Conservation (phyloP, 2,888 invertebrate genomes). For the Drosophila vallismaia region DNA sequence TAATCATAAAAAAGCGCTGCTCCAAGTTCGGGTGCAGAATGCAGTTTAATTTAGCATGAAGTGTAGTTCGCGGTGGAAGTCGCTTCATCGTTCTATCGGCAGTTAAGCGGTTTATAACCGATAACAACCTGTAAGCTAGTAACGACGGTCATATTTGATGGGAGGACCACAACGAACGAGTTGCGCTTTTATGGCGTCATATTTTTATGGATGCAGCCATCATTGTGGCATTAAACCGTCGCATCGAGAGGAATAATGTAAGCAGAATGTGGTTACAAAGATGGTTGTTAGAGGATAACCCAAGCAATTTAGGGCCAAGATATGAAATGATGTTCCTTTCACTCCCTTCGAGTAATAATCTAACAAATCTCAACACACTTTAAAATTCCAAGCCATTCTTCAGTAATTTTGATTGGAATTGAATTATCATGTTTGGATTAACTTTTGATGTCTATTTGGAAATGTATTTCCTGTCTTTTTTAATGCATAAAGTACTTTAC, state of each 20-base stretch:
- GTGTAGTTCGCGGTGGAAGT: slow-evolving; percentile 57
- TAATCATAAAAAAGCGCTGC: slow-evolving; percentile 72
- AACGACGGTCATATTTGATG: slow-evolving; percentile 29
- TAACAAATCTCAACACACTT: not conserved
- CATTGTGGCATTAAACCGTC: slow-evolving; percentile 9
- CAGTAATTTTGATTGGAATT: no score
- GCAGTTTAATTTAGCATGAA: slow-evolving; percentile 77
- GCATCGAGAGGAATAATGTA: slow-evolving; percentile 16
- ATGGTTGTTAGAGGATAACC: not conserved
- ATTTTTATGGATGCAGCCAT: slow-evolving; percentile 32
- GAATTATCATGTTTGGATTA: no score
- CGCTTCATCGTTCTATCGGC: slow-evolving; percentile 41
- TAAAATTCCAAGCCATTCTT: not conserved
- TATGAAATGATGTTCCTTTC: not conserved
- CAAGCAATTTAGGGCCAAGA: slow-evolving; percentile 6
- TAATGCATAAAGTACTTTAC: no score
- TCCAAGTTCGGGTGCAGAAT: slow-evolving; percentile 28
- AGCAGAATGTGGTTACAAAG: slow-evolving; percentile 18
- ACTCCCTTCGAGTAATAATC: not conserved
- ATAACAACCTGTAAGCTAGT: slow-evolving; percentile 58
- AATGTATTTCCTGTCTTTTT: not conserved
- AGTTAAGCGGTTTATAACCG: slow-evolving; percentile 72
- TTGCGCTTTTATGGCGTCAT: slow-evolving; percentile 39
- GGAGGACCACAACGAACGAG: slow-evolving; percentile 23
- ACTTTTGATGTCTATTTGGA: not conserved